Conservation (phyloP, 2,113 vertebrate species). For the Cryptotis parvus region DNA sequence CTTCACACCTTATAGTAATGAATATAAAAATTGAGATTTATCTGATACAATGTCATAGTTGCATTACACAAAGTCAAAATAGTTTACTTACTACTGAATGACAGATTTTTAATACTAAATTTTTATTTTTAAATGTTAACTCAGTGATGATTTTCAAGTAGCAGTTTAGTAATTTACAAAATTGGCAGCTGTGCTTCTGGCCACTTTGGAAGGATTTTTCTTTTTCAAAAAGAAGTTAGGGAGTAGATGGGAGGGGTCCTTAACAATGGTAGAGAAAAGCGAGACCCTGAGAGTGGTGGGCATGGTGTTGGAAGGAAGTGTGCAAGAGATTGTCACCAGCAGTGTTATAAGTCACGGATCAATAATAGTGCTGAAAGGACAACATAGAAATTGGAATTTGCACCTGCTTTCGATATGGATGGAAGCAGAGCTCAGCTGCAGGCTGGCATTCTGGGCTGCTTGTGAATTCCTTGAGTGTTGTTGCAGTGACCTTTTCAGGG, state of each 20-base stretch:
- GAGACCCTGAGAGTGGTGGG: too few relatives aligned
- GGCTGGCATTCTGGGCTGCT: conserved; percentile 51
- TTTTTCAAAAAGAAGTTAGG: neutral
- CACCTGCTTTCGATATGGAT: conserved; percentile 40
- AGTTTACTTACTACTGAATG: conserved; percentile 24
- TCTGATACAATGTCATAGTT: neutral
- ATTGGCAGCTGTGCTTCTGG: neutral
- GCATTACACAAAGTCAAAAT: conserved; percentile 20
- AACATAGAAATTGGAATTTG: neutral
- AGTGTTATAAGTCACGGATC: too few relatives aligned
- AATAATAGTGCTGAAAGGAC: too few relatives aligned
- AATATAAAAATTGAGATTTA: conserved; percentile 6
- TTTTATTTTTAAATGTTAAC: conserved; percentile 53
- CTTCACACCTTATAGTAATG: neutral
- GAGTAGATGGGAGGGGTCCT: too few relatives aligned
- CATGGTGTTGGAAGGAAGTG: too few relatives aligned
- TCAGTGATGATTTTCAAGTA: conserved; percentile 27
- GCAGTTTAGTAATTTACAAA: neutral
- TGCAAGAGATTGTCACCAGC: too few relatives aligned
- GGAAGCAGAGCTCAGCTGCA: conserved; percentile 3
- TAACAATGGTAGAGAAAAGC: too few relatives aligned
- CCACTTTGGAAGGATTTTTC: conserved; percentile 31
- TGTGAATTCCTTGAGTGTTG: conserved; percentile 61
- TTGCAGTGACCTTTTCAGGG: conserved; percentile 68
- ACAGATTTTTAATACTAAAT: neutral